Evolutionary conservation across 2,797 vertebrate genomes (phyloP), one percentile per base, ranked within the genome.

Genomic region (Pyrocephalus nanus): DNA sequence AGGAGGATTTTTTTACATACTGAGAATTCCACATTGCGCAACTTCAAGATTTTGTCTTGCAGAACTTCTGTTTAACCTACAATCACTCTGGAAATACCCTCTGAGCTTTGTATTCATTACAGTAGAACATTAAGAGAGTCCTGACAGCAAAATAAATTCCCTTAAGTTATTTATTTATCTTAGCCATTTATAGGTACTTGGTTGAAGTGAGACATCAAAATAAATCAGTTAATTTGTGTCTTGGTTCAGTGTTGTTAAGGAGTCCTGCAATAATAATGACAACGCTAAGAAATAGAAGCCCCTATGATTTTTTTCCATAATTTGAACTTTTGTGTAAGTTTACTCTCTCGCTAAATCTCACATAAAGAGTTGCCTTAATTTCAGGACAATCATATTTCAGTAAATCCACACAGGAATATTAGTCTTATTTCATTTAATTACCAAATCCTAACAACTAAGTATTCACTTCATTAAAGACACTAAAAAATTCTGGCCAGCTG

Each of bases 401-500:
- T 96, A 97, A 98, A 98, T 93, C 94, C 98, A 98, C 98, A 92
- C 89, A 98, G 98, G 98, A 98, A 98, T 98, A 98, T 98, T 98
- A 98, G 98, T 98, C 97, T 98, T 98, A 98, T 98, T 98, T 98
- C 97, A 98, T 99, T 98, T 99, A 98, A 98, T 99, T 98, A 98
- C 97, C 96, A 97, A 97, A 98, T 98, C 97, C 96, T 98, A 97
- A 96, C 97, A 97, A 98, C 93, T 96, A 98, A 97, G 97, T 98
- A 96, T 97, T 98, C 97, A 98, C 98, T 98, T 99, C 98, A 98
- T 98, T 99, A 98, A 98, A 98, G 98, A 97, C 98, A 97, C 98
- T 98, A 98, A 98, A 97, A 98, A 98, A 99, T 98, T 98, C 98
- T 98, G 97, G 95, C 98, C 99, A 99, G 98, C 99, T 99, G 98